Evolutionary conservation across 2,888 invertebrate species (phyloP).

Genomic region (Reticulitermes lucifugus): DNA sequence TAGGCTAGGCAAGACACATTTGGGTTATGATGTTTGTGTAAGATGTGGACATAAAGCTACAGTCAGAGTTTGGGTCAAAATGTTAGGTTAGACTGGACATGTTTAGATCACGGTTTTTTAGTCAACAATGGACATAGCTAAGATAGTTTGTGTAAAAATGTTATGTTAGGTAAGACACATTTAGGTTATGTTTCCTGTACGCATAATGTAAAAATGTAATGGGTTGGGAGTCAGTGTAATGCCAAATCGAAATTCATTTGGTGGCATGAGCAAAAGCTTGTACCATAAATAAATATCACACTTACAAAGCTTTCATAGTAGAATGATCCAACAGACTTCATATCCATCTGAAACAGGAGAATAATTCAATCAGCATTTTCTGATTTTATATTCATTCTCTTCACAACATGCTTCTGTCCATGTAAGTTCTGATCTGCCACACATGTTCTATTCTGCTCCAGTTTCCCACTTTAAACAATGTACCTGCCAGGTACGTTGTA

Average conservation of each 20-base stretch:
- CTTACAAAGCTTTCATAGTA: conserved; percentile 97
- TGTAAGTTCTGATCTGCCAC: conserved; percentile 12
- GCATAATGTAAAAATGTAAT: too few relatives aligned
- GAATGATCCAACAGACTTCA: conserved; percentile 94
- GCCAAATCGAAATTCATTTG: not conserved
- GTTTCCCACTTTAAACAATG: not conserved
- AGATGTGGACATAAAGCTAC: not conserved
- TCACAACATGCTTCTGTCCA: conserved; percentile 40
- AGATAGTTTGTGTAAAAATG: not conserved
- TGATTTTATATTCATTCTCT: not conserved
- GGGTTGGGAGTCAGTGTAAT: too few relatives aligned
- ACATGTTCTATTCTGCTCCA: not conserved
- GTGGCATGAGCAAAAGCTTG: conserved; percentile 19
- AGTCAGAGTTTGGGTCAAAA: not conserved
- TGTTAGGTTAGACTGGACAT: not conserved
- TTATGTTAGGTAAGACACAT: too few relatives aligned
- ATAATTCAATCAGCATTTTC: conserved; percentile 41
- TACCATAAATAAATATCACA: conserved; percentile 61
- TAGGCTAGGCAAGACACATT: too few relatives aligned
- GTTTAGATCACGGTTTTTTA: not conserved
- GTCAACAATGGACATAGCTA: not conserved
- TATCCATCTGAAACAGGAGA: conserved; percentile 86
- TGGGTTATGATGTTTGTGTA: not conserved
- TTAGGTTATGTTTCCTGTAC: too few relatives aligned
- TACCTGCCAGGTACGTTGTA: not conserved